A percentile compares a stretch with the other conserved stretches of the same genome.
Conservation (phyloP, 2,113 vertebrate species). For the Sylvilagus bachmani region DNA sequence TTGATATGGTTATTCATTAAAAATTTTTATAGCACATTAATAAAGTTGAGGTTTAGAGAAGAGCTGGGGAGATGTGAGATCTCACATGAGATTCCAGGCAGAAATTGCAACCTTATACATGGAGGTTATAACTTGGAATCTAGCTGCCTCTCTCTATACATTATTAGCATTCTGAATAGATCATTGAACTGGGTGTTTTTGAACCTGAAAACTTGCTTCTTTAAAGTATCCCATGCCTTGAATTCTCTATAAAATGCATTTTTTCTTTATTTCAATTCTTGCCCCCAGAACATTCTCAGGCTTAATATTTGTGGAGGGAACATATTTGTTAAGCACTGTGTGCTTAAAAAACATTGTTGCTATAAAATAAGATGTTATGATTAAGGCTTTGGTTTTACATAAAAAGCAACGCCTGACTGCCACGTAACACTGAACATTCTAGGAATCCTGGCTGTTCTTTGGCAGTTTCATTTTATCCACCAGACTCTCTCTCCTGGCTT, state of each 20-base stretch:
- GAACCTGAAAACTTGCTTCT: constrained; percentile 45
- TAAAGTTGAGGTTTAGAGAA: neutral
- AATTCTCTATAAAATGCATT: neutral
- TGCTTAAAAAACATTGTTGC: neutral
- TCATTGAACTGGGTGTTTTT: neutral
- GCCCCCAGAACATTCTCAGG: neutral
- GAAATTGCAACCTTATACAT: neutral
- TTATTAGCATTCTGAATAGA: neutral
- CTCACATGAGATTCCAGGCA: neutral
- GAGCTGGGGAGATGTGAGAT: neutral
- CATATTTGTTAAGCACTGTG: neutral
- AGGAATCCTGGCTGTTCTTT: neutral
- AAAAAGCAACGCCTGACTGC: neutral
- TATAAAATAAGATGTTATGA: neutral
- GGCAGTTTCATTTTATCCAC: neutral
- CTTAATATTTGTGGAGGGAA: constrained; percentile 37
- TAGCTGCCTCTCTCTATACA: neutral
- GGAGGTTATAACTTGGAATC: neutral
- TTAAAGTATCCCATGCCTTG: neutral
- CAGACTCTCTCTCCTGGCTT: neutral
- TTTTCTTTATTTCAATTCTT: constrained; percentile 44
- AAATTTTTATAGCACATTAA: neutral
- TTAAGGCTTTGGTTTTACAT: neutral
- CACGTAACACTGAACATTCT: neutral
- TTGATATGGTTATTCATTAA: neutral